Percentiles rank a stretch among this genome's conserved stretches.
These are phyloP conservation scores for Synanceia verrucosa DNA, from an alignment of 2,797 vertebrate species.

Conservation along the genomic window DNA sequence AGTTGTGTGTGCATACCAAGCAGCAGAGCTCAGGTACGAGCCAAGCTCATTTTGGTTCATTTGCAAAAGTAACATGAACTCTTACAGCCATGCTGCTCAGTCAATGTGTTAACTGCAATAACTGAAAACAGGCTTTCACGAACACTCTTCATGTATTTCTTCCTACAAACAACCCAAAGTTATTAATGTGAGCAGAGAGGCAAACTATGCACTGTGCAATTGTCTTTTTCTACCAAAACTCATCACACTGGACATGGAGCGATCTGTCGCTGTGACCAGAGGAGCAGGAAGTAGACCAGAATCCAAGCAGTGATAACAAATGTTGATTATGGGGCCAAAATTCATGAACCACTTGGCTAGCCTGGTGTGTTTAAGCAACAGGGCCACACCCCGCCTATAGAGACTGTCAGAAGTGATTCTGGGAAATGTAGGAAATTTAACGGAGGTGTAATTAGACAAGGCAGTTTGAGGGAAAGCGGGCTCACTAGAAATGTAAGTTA, in stretches of 20 bases:
- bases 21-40: conserved; percentile 37
- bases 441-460: conserved; percentile 10
- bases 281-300: conserved; percentile 11
- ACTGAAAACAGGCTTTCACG: no score
- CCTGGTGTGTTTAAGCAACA: background rate
- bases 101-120: background rate
- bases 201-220: no score
- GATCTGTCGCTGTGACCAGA: conserved; percentile 4
- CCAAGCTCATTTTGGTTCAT: background rate
- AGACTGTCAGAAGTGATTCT: conserved; percentile 32
- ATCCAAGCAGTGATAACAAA: conserved; percentile 35
- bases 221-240: no score
- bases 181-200: no score
- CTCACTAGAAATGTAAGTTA: conserved; percentile 16
- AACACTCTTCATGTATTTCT: no score
- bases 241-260: background rate
- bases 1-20: conserved; percentile 40
- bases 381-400: conserved; percentile 19
- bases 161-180: no score
- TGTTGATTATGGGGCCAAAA: conserved; percentile 1
- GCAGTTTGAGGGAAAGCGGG: conserved; percentile 18
- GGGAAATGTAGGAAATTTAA: conserved; percentile 2
- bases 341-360: background rate
- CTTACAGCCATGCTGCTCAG: background rate
- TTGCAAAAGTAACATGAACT: background rate